Evolutionary conservation across 2,888 invertebrate genomes (phyloP), one percentile per base, ranked within the genome.

Genomic region (Pristionchus fissidentatus): DNA sequence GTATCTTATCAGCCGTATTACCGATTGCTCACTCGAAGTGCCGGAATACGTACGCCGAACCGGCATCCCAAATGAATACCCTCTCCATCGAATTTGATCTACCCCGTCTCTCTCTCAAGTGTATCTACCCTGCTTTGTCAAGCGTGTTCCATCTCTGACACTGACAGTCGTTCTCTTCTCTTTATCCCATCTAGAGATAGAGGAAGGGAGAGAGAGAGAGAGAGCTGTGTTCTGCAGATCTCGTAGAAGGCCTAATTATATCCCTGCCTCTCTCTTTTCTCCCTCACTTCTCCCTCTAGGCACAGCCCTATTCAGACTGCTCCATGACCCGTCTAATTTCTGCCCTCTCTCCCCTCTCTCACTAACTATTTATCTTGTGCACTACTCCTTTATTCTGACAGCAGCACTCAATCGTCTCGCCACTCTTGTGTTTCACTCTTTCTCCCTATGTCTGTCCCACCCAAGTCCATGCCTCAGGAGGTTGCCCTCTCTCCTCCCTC

Each of bases 291-390:
- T 70, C 70, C 38, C 41, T 70, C 70, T n/a, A n/a, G n/a, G n/a
- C n/a, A n/a, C n/a, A n/a, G n/a, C n/a, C n/a, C n/a, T n/a, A n/a
- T n/a, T n/a, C n/a, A n/a, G n/a, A n/a, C 41, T 70, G 70, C 41
- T 41, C 38, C 70, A 70, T 70, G 70, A 70, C 70, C 41, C 70
- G 70, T 70, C 41, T 70, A 70, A 70, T 70, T 66, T 70, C 70
- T 60, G 70, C n/a, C 41, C 41, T 35, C 22, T 4, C 55, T 55
- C n/a, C 41, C n/a, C n/a, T 52, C 52, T 52, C 52, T 52, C 22
- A 19, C 52, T 52, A 19, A 49, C 77, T 77, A 77, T 77, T 77
- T 77, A 49, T 52, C 52, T 77, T 32, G 46, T 38, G 13, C 15
- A 26, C 52, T 29, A 4, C 52, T 52, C 32, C 26, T 41, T 7